Evolutionary conservation across 2,113 vertebrate species (phyloP), one percentile per base, ranked within the genome.

Genomic region (Phrynosoma blainvillii): DNA sequence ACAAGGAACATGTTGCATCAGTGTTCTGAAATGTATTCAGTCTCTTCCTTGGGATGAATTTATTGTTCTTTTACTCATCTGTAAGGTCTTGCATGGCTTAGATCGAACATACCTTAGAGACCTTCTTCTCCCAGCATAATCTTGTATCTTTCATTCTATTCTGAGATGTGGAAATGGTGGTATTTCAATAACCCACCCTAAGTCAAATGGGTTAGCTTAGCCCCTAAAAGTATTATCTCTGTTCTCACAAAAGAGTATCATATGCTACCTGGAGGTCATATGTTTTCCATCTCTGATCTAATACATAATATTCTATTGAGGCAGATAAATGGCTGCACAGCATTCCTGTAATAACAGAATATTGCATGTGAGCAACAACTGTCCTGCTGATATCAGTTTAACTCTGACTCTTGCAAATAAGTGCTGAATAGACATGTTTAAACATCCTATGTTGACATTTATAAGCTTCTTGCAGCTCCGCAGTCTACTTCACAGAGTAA

Each of bases 401-500:
- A 66, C 88, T 89, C 75, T 65, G 74, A 81, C 62, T n/a, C 52
- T 32, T 21, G 71, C 4, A 82, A 13, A 11, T 0, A 70, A 86
- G 84, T 85, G 82, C 84, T 0, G 76, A 94, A 87, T 79, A 87
- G 93, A 82, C 94, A 90, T 0, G n/a, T 40, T 84, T 56, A 89
- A 92, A 89, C 88, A 85, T 65, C 84, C 90, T 85, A 10, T 62
- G 88, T 79, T 82, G 90, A 70, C 79, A 94, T 91, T 90, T 92
- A 6, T 65, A 90, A 89, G 65, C 82, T 84, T 89, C 9, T 52
- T 11, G 79, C 92, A 89, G 88, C 88, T 84, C 32, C 54, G 91
- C 89, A 40, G 87, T 65, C 92, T 92, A 91, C 89, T 79, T 42
- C 79, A 82, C 85, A 21, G 47, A 95, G 92, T 18, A 82, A 95